Base-by-base conservation (phyloP, 1,140 invertebrate species). In the Steinernema khuongi region DNA sequence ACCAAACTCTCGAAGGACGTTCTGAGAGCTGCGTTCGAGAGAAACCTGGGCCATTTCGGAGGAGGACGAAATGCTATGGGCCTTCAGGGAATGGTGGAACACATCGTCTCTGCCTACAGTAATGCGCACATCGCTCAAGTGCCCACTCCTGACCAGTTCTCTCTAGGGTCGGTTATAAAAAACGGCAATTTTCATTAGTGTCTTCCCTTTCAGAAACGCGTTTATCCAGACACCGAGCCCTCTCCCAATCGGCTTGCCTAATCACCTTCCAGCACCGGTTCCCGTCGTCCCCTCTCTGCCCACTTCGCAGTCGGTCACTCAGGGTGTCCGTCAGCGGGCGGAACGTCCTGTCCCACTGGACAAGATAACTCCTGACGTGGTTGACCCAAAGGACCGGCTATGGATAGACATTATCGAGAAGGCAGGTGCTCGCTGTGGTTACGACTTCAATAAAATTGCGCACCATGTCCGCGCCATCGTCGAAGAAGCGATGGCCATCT, bases 81-180 rank as follows among this genome's bases (percentile, higher is more conserved):
- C 29, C 50, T 83, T 1, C 83, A 83, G 60, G 73, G 82, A 70
- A 82, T 82, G 81, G 77, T 81, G 28, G 80, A 81, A 33, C 70
- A 77, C 28, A 85, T 85, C 67, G 82, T 83, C 11, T 84, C 83
- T 19, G 80, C 82, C 29, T 83, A 83, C 67, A 77, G 68, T 14
- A 80, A 75, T 67, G 79, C 83, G 7, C 82, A 83, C 67, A 85
- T 83, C 71, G 79, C 85, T 1, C 82, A 85, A 41, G 80, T 82
- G n/a, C 82, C 83, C n/a, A 73, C 73, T 28, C 75, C 75, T 11
- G 75, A 78, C 1, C 41, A 19, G 19, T 70, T 72, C 11, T 30
- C 26, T 44, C 31, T 32, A 19, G 36, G 30, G 68, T 69, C 60
- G 74, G 32, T 22, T 28, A 31, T 17, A 36, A 75, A 1, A 67